phyloP scores from a whole-genome alignment of 2,113 vertebrate species.

The Epinephelus lanceolatus region DNA sequence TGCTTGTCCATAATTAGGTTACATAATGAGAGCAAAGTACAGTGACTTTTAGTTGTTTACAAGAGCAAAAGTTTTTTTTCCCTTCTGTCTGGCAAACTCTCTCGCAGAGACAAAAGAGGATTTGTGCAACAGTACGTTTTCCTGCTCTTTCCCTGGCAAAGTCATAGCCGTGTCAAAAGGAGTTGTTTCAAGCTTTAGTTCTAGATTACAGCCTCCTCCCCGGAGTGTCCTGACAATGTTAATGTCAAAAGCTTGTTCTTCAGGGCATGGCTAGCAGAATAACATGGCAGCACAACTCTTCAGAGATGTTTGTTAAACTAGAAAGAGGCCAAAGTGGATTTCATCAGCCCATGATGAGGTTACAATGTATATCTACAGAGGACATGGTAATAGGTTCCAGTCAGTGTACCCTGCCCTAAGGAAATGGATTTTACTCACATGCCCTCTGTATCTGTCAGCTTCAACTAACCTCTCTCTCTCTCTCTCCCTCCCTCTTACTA shows the following conservation, averaged over 20 bases:
- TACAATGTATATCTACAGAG: slow-evolving; percentile 51
- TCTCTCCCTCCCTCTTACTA: slow-evolving; percentile 5
- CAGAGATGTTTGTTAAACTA: slow-evolving; percentile 68
- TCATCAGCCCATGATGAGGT: slow-evolving; percentile 72
- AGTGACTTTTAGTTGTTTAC: slow-evolving; percentile 41
- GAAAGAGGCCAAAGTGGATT: slow-evolving; percentile 66
- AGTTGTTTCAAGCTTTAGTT: slow-evolving; percentile 61
- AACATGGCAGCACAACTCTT: slow-evolving; percentile 71
- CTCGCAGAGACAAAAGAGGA: slow-evolving; percentile 2
- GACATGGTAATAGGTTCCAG: slow-evolving; percentile 58
- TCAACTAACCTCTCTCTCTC: slow-evolving; percentile 50
- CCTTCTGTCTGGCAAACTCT: slow-evolving; percentile 2
- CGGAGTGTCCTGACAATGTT: slow-evolving; percentile 69
- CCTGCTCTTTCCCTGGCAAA: slow-evolving; percentile 35
- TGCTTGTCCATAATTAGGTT: slow-evolving; percentile 47
- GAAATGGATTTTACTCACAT: slow-evolving; percentile 60
- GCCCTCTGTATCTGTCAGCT: slow-evolving; percentile 66
- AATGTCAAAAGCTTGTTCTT: slow-evolving; percentile 82
- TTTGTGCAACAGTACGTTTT: slow-evolving; percentile 42
- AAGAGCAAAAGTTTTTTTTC: neutral
- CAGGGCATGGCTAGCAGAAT: slow-evolving; percentile 50
- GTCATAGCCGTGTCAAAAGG: slow-evolving; percentile 53
- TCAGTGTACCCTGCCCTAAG: slow-evolving; percentile 30
- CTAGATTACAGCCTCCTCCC: slow-evolving; percentile 60
- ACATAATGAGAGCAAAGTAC: slow-evolving; percentile 30